phyloP scores from a whole-genome alignment of 2,797 vertebrate species.

The Pygocentrus nattereri region DNA sequence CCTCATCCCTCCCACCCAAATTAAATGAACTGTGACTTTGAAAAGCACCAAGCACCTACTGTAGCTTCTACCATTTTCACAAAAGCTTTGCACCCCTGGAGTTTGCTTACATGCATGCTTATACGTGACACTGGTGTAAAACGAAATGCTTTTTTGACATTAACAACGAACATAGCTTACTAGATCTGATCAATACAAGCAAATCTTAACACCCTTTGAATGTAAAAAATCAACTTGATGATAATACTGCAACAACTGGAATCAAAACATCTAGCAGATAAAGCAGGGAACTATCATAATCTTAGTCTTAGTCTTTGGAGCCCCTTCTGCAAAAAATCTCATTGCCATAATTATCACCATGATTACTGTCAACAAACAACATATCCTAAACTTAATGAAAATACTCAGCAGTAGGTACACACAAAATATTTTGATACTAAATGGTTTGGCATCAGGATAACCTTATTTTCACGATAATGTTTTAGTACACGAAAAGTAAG shows the following conservation, averaged over 20 bases:
- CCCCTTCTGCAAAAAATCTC: neutral
- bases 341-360: neutral
- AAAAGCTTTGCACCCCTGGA: constrained; percentile 36
- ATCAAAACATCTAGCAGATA: neutral
- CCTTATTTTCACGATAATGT: neutral
- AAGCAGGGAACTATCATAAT: neutral
- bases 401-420: neutral
- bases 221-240: neutral
- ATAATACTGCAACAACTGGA: neutral
- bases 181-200: neutral
- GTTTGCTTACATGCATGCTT: constrained; percentile 30
- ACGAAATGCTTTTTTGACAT: neutral
- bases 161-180: constrained; percentile 1
- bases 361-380: neutral
- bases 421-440: neutral
- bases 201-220: neutral
- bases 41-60: constrained; percentile 42
- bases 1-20: constrained; percentile 61
- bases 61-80: constrained; percentile 18
- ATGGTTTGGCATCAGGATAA: neutral
- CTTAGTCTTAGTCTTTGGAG: neutral
- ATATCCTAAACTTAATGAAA: neutral
- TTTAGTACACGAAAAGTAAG: neutral
- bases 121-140: constrained; percentile 4
- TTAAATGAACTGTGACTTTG: constrained; percentile 64